phyloP scores from a whole-genome alignment of 1,140 invertebrate genomes.

The Drosophila paulistorum region DNA sequence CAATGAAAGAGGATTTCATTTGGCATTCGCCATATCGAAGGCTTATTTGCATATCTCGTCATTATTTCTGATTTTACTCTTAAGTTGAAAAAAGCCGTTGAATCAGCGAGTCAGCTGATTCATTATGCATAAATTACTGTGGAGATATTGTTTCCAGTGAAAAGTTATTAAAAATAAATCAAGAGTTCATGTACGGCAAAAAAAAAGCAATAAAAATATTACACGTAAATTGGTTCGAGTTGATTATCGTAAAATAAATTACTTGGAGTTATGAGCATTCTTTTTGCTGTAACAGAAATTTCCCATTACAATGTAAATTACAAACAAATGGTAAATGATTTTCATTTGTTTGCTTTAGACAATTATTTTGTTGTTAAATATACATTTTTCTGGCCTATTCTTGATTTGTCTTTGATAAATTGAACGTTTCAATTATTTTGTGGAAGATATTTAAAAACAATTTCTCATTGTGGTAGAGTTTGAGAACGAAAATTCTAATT shows the following conservation, averaged over 20 bases:
- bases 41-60: slow-evolving; percentile 13
- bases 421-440: slow-evolving; percentile 12
- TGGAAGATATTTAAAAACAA: neutral
- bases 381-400: neutral
- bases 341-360: slow-evolving; percentile 4
- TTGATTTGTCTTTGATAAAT: neutral
- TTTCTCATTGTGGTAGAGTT: slow-evolving; percentile 2
- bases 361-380: slow-evolving; percentile 23
- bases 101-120: slow-evolving; percentile 5
- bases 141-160: slow-evolving; percentile 9
- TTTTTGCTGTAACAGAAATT: neutral
- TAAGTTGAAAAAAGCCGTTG: slow-evolving; percentile 3
- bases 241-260: slow-evolving; percentile 21
- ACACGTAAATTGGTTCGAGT: slow-evolving; percentile 7
- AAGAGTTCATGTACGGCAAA: neutral
- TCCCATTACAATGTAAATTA: neutral
- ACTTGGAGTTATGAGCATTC: neutral
- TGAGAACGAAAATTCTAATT: slow-evolving; percentile 54
- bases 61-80: slow-evolving; percentile 17
- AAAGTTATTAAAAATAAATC: slow-evolving; percentile 24
- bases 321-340: neutral
- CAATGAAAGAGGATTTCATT: slow-evolving; percentile 10
- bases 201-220: neutral
- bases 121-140: slow-evolving; percentile 21
- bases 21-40: neutral